A percentile compares a stretch with the other conserved stretches of the same genome.
phyloP scores from a whole-genome alignment of 2,113 vertebrate genomes.

The Epinephelus fuscoguttatus region DNA sequence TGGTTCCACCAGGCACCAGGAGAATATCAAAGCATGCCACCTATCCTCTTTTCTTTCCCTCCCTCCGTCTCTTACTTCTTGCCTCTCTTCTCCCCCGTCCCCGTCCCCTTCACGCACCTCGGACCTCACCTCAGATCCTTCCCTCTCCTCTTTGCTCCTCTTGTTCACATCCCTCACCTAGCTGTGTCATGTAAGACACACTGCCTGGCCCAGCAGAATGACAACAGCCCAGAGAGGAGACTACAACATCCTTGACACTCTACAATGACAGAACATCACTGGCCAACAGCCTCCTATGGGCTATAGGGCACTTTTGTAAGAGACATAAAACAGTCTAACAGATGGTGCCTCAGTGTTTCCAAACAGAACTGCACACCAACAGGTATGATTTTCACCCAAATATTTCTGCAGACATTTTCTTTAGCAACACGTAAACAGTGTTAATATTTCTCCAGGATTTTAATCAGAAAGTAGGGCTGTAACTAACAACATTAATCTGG shows the following conservation, averaged over 20 bases:
- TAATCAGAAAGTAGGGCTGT: background rate
- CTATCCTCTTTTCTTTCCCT: conserved; percentile 35
- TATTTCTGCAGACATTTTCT: background rate
- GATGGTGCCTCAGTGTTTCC: background rate
- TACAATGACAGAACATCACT: conserved; percentile 41
- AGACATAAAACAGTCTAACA: background rate
- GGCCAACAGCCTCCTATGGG: conserved; percentile 29
- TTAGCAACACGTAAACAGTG: background rate
- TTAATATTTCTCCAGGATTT: background rate
- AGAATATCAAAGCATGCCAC: conserved; percentile 63
- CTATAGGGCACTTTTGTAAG: background rate
- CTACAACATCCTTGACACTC: conserved; percentile 21
- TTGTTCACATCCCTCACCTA: conserved; percentile 35
- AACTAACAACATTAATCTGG: background rate
- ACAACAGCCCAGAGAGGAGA: conserved; percentile 49
- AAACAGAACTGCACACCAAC: background rate
- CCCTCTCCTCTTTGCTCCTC: background rate
- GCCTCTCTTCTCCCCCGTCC: conserved; percentile 1
- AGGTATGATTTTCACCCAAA: conserved; percentile 3
- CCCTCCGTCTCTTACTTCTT: conserved; percentile 18
- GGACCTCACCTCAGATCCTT: background rate
- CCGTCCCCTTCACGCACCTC: conserved; percentile 12
- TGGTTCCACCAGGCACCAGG: conserved; percentile 46
- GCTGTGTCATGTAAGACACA: conserved; percentile 35
- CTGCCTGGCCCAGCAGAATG: conserved; percentile 27